Conservation (phyloP, 2,113 vertebrate species). For the Sula dactylatra region DNA sequence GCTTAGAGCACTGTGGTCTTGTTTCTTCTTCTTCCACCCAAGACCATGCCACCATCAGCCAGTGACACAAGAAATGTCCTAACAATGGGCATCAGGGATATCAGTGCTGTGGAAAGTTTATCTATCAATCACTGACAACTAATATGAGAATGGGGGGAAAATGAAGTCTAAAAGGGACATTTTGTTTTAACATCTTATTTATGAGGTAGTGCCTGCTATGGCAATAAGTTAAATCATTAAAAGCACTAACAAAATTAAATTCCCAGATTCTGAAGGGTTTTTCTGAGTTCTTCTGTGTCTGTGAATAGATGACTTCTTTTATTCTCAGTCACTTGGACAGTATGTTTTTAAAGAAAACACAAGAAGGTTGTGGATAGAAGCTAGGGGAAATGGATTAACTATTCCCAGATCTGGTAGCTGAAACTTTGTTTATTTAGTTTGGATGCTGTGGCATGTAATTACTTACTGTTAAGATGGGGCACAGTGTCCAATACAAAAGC, state of each 20-base stretch:
- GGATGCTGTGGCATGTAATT: not conserved
- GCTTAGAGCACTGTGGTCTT: not conserved
- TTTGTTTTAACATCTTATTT: not conserved
- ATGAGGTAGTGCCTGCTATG: not conserved
- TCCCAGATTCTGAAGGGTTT: not conserved
- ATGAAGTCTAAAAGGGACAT: not conserved
- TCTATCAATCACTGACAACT: not conserved
- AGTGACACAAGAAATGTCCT: not conserved
- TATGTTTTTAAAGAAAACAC: not conserved
- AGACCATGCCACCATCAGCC: fast-evolving
- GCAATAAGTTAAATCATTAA: not conserved
- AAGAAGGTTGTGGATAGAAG: not conserved
- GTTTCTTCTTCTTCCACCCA: not conserved
- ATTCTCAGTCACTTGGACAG: not conserved
- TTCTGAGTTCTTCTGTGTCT: not conserved
- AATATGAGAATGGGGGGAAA: not conserved
- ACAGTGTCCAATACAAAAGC: not conserved
- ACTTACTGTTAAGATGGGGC: not conserved
- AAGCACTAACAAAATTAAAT: not conserved
- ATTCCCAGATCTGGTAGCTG: not conserved
- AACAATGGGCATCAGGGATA: not conserved
- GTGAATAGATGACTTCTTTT: not conserved
- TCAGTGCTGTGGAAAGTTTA: not conserved
- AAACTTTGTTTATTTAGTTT: slow-evolving; percentile 19
- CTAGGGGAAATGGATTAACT: not conserved